Percentiles rank a stretch among this genome's conserved stretches.
Conservation (phyloP, 2,797 vertebrate genomes). For the Scolopax bukidnonensis region DNA sequence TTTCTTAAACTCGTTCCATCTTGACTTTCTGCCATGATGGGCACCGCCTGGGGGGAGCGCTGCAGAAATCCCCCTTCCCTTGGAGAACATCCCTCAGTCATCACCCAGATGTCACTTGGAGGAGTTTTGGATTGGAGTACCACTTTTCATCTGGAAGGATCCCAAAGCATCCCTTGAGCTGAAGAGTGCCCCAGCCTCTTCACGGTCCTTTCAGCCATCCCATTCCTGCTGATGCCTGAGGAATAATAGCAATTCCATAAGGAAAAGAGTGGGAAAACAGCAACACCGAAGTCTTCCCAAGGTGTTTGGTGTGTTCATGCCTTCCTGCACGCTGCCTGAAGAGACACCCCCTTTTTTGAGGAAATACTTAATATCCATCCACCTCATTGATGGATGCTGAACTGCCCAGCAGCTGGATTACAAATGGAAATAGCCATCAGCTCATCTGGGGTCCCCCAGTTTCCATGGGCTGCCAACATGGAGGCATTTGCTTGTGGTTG, state of each 20-base stretch:
- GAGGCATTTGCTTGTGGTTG: background rate
- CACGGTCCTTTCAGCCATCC: background rate
- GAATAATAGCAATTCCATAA: background rate
- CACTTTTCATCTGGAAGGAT: background rate
- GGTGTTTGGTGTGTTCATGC: background rate
- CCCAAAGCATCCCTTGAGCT: background rate
- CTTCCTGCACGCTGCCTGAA: background rate
- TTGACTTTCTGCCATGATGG: background rate
- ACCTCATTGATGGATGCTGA: rapidly evolving
- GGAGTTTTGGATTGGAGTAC: background rate
- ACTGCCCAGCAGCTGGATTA: slow-evolving; percentile 6
- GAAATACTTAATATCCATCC: background rate
- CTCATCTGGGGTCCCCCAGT: rapidly evolving
- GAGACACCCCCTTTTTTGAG: background rate
- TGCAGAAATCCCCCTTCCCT: background rate
- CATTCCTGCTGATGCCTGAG: background rate
- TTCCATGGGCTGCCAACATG: background rate
- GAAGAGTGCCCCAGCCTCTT: background rate
- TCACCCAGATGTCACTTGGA: background rate
- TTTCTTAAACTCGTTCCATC: background rate
- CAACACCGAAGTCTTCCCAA: rapidly evolving
- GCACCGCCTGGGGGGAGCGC: rapidly evolving
- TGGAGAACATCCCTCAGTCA: background rate
- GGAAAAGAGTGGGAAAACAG: background rate
- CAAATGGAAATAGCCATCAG: background rate